These are phyloP conservation scores for Gnathonemus longibarbis DNA, from an alignment of 2,113 vertebrate genomes.

Conservation along the genomic window DNA sequence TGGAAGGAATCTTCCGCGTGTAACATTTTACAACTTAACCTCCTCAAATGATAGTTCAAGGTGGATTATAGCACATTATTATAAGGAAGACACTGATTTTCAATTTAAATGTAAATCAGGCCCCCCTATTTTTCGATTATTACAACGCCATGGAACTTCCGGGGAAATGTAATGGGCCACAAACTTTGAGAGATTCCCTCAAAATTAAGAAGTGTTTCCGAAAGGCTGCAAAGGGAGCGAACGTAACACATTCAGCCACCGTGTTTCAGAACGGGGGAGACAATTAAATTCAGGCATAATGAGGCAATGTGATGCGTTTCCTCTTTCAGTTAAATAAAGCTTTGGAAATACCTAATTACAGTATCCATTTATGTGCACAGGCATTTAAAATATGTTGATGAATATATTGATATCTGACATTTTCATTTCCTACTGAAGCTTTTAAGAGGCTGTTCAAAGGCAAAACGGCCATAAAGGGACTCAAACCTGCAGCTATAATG, in stretches of 20 bases:
- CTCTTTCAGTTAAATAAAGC: neutral
- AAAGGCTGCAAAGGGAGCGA: constrained; percentile 13
- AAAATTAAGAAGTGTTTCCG: constrained; percentile 31
- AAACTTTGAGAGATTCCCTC: constrained; percentile 39
- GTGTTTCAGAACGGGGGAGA: neutral
- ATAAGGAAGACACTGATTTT: constrained; percentile 57
- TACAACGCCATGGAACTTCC: constrained; percentile 45
- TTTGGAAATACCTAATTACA: neutral
- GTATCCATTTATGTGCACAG: neutral
- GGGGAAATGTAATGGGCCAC: constrained; percentile 39
- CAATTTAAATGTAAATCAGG: constrained; percentile 65
- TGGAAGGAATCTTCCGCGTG: constrained; percentile 41
- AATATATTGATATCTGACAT: neutral
- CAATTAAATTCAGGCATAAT: constrained; percentile 2
- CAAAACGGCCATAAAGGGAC: neutral
- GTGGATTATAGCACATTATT: constrained; percentile 57
- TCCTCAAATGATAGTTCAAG: constrained; percentile 51
- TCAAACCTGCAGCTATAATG: neutral
- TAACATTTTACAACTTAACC: constrained; percentile 57
- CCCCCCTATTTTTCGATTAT: constrained; percentile 43
- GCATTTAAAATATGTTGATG: neutral
- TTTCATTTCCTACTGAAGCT: neutral
- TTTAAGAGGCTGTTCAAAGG: neutral
- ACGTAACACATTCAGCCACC: neutral
- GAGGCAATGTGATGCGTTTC: neutral